Evolutionary conservation across 2,888 invertebrate species (phyloP).

Genomic region (Platycheirus albimanus): DNA sequence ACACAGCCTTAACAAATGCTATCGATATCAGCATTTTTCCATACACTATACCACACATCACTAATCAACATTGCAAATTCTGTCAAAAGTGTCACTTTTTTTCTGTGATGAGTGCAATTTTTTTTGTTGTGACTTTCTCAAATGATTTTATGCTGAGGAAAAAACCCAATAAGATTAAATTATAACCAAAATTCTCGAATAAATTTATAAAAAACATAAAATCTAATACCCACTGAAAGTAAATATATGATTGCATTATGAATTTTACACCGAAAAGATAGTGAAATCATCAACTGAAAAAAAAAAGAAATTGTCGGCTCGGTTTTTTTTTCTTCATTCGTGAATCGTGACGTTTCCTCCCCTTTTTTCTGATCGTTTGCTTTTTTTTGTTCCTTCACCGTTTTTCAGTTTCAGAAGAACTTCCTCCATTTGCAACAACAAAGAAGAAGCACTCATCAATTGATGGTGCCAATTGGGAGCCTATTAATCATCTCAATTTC

Average conservation of each 20-base stretch:
- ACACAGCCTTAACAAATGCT: no score
- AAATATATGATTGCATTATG: conserved; percentile 6
- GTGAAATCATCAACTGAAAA: conserved; percentile 56
- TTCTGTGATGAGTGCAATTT: conserved; percentile 70
- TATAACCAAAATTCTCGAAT: conserved; percentile 10
- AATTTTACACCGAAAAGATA: conserved; percentile 34
- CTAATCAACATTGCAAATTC: conserved; percentile 30
- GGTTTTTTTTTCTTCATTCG: conserved; percentile 34
- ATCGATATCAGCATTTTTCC: no score
- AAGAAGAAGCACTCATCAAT: conserved; percentile 48
- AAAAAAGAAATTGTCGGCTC: conserved; percentile 49
- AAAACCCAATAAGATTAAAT: conserved; percentile 47
- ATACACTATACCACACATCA: conserved; percentile 8
- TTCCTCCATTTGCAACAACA: conserved; percentile 49
- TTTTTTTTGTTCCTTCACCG: conserved; percentile 32
- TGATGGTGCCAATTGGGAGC: conserved; percentile 63
- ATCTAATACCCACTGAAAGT: conserved; percentile 13
- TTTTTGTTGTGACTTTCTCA: conserved; percentile 71
- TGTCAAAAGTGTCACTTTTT: conserved; percentile 46
- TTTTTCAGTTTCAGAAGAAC: conserved; percentile 50
- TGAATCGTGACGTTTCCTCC: conserved; percentile 71
- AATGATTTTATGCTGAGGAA: conserved; percentile 47
- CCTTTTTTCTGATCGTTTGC: conserved; percentile 68
- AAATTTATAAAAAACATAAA: conserved; percentile 47
- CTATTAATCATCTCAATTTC: conserved; percentile 60